A percentile compares a stretch with the other conserved stretches of the same genome.
phyloP scores from a whole-genome alignment of 2,888 invertebrate species.

The Scaeva pyrastri region DNA sequence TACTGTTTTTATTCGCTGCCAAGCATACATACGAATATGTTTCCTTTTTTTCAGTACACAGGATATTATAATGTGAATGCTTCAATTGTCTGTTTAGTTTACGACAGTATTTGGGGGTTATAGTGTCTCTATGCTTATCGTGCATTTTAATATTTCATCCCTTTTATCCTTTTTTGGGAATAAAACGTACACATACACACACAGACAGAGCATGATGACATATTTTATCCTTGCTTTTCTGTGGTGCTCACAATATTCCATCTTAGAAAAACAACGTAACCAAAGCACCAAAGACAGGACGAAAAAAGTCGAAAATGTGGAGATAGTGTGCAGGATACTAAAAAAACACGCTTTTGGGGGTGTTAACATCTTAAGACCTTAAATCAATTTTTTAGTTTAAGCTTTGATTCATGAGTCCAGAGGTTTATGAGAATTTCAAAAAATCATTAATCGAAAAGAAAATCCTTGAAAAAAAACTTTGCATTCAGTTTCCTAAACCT shows the following conservation, averaged over 20 bases:
- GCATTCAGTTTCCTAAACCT: too few species aligned
- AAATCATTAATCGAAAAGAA: too few species aligned
- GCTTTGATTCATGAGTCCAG: neutral
- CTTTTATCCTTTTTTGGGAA: slow-evolving; percentile 35
- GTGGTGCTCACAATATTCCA: slow-evolving; percentile 14
- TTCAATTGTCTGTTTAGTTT: slow-evolving; percentile 68
- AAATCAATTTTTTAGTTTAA: neutral
- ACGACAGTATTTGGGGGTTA: slow-evolving; percentile 44
- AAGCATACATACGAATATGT: slow-evolving; percentile 64
- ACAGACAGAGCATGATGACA: slow-evolving; percentile 58
- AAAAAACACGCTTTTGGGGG: neutral
- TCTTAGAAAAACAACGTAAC: neutral
- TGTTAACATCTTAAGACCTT: neutral
- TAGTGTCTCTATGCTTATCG: slow-evolving; percentile 51
- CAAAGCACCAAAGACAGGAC: slow-evolving; percentile 20
- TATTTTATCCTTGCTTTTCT: slow-evolving; percentile 57
- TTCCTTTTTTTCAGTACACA: neutral
- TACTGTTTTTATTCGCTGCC: neutral
- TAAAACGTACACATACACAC: slow-evolving; percentile 30
- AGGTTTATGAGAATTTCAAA: neutral
- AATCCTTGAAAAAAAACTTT: too few species aligned
- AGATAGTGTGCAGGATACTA: neutral
- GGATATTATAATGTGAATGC: slow-evolving; percentile 40
- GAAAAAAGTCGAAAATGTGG: neutral
- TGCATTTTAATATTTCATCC: slow-evolving; percentile 62